phyloP scores from a whole-genome alignment of 2,888 invertebrate genomes.

The Congeria kusceri region DNA sequence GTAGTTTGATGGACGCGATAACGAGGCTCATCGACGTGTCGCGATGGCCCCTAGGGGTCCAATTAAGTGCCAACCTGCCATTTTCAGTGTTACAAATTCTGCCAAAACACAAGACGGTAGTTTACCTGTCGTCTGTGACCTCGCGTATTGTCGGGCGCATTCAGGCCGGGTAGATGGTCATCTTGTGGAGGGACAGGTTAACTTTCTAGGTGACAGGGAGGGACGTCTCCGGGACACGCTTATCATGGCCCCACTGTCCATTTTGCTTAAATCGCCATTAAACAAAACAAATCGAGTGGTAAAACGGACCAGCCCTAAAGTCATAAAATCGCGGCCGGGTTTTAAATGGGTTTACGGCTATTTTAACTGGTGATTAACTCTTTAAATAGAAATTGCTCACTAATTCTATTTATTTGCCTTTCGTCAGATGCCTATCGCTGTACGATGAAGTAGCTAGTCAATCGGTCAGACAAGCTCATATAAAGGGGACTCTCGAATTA shows the following conservation, averaged over 20 bases:
- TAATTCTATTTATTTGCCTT: conserved; percentile 64
- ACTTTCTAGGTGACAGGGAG: conserved; percentile 45
- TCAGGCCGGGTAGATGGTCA: conserved; percentile 29
- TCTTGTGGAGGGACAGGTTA: conserved; percentile 31
- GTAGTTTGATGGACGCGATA: no score
- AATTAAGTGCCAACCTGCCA: conserved; percentile 33
- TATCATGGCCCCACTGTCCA: conserved; percentile 45
- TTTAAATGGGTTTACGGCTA: conserved; percentile 54
- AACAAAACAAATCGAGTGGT: conserved; percentile 43
- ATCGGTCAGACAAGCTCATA: conserved; percentile 16
- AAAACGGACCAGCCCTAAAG: conserved; percentile 31
- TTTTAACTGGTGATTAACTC: conserved; percentile 61
- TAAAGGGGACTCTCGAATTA: background rate
- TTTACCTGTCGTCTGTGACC: background rate
- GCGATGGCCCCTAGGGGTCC: conserved; percentile 20
- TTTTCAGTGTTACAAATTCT: conserved; percentile 12
- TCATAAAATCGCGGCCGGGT: conserved; percentile 38
- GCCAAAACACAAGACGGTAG: no score
- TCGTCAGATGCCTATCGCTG: conserved; percentile 42
- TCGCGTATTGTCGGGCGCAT: background rate
- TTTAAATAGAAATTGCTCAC: conserved; percentile 54
- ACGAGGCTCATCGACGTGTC: conserved; percentile 9
- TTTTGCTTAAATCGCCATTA: conserved; percentile 43
- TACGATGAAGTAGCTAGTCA: conserved; percentile 17
- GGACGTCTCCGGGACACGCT: conserved; percentile 36